Conservation (phyloP, 1,140 invertebrate genomes). For the Adelges cooleyi region DNA sequence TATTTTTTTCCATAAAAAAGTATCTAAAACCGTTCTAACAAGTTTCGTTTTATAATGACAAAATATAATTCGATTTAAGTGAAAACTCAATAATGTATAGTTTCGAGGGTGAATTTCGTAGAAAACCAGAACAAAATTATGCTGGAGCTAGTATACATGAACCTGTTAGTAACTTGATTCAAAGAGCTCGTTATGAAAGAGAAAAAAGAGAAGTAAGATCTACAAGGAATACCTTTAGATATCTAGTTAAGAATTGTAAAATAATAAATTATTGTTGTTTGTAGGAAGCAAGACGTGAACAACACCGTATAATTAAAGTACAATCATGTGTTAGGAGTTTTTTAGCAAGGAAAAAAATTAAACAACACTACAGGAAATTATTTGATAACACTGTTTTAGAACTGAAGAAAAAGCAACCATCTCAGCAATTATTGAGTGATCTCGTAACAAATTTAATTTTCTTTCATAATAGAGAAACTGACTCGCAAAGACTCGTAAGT, state of each 20-base stretch:
- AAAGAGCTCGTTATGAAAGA: conserved; percentile 68
- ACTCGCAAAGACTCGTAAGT: conserved; percentile 59
- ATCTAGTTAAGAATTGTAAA: neutral
- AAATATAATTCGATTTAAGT: no score
- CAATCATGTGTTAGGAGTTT: conserved; percentile 70
- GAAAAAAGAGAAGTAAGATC: conserved; percentile 59
- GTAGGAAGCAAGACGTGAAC: conserved; percentile 53
- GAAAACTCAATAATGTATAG: conserved; percentile 46
- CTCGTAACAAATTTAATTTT: conserved; percentile 56
- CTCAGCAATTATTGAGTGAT: conserved; percentile 38
- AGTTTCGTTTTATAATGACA: no score
- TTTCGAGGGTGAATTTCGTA: conserved; percentile 84
- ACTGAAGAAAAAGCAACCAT: conserved; percentile 38
- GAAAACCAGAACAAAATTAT: conserved; percentile 78
- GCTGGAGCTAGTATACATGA: conserved; percentile 70
- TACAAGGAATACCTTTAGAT: neutral
- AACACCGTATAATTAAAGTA: conserved; percentile 59
- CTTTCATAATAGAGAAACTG: conserved; percentile 58
- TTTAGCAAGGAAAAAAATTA: conserved; percentile 51
- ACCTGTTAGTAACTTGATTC: conserved; percentile 62
- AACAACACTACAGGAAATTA: conserved; percentile 49
- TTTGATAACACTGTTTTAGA: conserved; percentile 52
- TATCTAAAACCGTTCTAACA: no score
- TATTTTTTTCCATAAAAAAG: no score
- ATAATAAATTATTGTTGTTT: conserved; percentile 30